Evolutionary conservation across 2,888 invertebrate genomes (phyloP).

Genomic region (Yponomeuta cagnagella): DNA sequence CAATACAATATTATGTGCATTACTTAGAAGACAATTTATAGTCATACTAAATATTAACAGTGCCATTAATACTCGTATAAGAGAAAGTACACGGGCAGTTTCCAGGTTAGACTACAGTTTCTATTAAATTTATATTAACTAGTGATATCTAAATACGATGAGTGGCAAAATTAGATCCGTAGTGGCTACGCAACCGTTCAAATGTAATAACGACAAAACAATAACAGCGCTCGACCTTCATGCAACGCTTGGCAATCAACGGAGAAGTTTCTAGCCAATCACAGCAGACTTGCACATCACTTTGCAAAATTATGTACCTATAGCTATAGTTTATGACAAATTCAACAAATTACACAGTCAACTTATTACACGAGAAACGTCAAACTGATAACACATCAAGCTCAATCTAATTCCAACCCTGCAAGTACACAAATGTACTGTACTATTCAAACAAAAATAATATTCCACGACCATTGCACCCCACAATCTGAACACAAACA

Average conservation of each 20-base stretch:
- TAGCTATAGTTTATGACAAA: neutral
- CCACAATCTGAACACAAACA: conserved; percentile 10
- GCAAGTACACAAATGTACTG: conserved; percentile 1
- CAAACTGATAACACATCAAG: neutral
- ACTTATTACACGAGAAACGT: neutral
- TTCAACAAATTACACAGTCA: neutral
- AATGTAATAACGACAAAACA: conserved; percentile 29
- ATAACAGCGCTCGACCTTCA: conserved; percentile 56
- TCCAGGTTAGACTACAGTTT: neutral
- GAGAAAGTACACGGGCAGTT: neutral
- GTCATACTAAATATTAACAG: neutral
- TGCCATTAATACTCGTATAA: neutral
- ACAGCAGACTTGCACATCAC: conserved; percentile 5
- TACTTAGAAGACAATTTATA: neutral
- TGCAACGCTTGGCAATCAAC: conserved; percentile 29
- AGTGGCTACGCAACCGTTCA: neutral
- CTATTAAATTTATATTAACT: neutral
- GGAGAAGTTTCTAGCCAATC: conserved; percentile 42
- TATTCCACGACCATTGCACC: conserved; percentile 9
- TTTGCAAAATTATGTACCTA: neutral
- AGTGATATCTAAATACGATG: neutral
- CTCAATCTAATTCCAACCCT: conserved; percentile 11
- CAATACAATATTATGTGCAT: conserved; percentile 4
- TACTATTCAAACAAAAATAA: neutral
- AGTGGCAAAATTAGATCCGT: neutral